Evolutionary conservation across 2,888 invertebrate species (phyloP).

Genomic region (Agapostemon virescens): DNA sequence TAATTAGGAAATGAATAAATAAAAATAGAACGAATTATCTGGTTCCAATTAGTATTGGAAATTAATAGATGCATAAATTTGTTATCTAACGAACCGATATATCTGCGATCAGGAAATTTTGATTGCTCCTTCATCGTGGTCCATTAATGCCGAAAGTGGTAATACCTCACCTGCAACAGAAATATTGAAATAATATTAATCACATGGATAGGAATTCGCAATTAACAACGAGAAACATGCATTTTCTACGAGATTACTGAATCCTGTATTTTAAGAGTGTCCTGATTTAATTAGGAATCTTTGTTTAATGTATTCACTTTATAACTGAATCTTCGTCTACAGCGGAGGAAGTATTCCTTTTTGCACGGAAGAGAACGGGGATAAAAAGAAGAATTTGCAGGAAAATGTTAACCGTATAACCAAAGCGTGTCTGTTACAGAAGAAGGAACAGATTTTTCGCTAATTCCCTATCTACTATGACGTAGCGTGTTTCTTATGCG

Average conservation of each 20-base stretch:
- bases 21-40: too few species aligned
- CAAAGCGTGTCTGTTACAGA: background rate
- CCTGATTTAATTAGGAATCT: background rate
- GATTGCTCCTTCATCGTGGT: too few species aligned
- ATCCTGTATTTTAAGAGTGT: background rate
- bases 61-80: background rate
- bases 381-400: background rate
- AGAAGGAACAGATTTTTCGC: background rate
- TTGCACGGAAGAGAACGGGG: background rate
- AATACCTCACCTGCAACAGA: conserved; percentile 27
- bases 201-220: background rate
- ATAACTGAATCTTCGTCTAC: background rate
- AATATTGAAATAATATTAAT: conserved; percentile 10
- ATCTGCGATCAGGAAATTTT: background rate
- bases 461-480: background rate
- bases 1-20: too few species aligned
- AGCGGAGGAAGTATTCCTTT: background rate
- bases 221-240: background rate
- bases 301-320: conserved; percentile 4
- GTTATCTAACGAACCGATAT: background rate
- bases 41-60: too few species aligned
- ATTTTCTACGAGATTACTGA: background rate
- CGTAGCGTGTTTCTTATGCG: background rate
- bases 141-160: background rate
- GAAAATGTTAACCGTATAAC: background rate